Evolutionary conservation across 2,113 vertebrate species (phyloP).

Genomic region (Tragelaphus imberbis): DNA sequence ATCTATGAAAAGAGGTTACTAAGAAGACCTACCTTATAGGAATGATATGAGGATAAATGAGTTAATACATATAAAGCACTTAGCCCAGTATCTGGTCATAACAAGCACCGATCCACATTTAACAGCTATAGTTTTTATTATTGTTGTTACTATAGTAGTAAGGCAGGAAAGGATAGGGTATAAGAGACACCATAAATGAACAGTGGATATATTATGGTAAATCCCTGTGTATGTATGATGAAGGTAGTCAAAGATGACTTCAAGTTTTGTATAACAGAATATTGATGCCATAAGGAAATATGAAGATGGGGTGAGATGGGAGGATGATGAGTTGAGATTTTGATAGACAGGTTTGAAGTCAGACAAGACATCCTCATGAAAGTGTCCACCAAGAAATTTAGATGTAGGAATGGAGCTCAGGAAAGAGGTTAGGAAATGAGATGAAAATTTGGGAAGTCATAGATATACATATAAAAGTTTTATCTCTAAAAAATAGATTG

Average conservation of each 20-base stretch:
- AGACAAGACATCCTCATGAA: background rate
- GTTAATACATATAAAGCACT: background rate
- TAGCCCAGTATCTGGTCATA: background rate
- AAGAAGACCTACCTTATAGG: background rate
- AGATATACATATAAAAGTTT: background rate
- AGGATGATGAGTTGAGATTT: background rate
- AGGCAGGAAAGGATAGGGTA: background rate
- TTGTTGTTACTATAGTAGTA: background rate
- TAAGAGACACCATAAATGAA: background rate
- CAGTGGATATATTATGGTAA: background rate
- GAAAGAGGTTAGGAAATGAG: background rate
- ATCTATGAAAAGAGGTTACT: background rate
- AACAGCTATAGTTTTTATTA: background rate
- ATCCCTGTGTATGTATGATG: background rate
- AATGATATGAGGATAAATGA: background rate
- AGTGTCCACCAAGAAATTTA: background rate
- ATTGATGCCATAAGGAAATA: background rate
- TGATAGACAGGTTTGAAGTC: background rate
- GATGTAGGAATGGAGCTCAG: background rate
- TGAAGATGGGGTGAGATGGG: background rate
- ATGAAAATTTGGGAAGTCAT: background rate
- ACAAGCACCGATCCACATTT: background rate
- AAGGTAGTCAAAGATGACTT: background rate
- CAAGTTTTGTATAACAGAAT: constrained; percentile 20
- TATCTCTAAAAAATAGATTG: background rate